Conservation (phyloP, 2,113 vertebrate species). For the Corythoichthys haematopterus region DNA sequence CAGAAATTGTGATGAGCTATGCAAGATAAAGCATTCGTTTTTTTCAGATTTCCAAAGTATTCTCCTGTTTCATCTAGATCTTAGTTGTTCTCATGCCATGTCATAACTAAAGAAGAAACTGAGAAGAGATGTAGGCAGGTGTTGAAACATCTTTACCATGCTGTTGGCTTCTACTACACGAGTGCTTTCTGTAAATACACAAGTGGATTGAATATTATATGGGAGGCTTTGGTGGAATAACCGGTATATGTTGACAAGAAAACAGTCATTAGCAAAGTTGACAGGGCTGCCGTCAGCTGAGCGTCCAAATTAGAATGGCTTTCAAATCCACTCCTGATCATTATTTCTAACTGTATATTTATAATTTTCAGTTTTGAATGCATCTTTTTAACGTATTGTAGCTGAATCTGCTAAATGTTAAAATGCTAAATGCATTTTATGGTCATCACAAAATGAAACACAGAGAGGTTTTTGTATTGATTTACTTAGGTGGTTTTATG, state of each 20-base stretch:
- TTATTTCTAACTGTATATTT: background rate
- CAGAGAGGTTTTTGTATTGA: background rate
- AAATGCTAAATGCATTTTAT: background rate
- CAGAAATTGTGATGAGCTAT: background rate
- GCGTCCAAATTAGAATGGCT: background rate
- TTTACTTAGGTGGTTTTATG: background rate
- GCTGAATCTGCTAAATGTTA: background rate
- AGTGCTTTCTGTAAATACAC: slow-evolving; percentile 58
- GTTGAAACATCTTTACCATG: slow-evolving; percentile 48
- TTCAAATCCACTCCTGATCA: background rate
- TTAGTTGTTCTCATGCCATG: slow-evolving; percentile 4
- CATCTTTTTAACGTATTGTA: background rate
- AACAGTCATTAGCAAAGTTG: slow-evolving; percentile 45
- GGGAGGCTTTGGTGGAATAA: slow-evolving; percentile 42
- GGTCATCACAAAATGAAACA: background rate
- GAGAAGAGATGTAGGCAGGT: slow-evolving; percentile 9
- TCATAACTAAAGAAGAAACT: slow-evolving; percentile 4
- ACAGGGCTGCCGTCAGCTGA: slow-evolving; percentile 19
- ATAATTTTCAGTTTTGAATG: background rate
- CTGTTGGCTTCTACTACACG: slow-evolving; percentile 30
- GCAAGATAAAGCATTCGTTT: slow-evolving; percentile 2
- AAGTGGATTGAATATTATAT: slow-evolving; percentile 44
- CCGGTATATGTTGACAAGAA: slow-evolving; percentile 44
- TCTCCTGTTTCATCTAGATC: background rate
- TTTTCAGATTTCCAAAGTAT: slow-evolving; percentile 2